Base-by-base conservation (phyloP, 2,113 vertebrate genomes). In the Vanacampus margaritifer region DNA sequence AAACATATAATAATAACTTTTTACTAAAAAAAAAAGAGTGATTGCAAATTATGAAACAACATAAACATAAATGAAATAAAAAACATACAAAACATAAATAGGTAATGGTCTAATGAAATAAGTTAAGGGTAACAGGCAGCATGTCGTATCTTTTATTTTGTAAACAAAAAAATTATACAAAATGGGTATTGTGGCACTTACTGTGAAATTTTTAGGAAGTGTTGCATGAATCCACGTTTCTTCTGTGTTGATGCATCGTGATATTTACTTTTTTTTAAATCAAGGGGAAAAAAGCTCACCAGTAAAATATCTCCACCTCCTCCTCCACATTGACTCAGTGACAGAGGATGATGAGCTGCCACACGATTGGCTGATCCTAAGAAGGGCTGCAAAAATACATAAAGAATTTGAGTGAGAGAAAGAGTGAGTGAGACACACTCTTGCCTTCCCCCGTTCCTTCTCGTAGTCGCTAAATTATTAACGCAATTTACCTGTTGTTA, bases 401-500 rank as follows among this genome's bases (percentile, higher is more conserved):
- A 23, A 14, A 16, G 32, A 13, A 26, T 1, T 12, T 54, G 51
- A 57, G 14, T 51, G 48, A 51, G 9, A 23, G 48, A 23, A 4
- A 23, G 57, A 37, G 4, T 37, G 32, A 37, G 19, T 59, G 32
- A 35, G 1, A 10, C 65, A 70, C 21, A 77, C 43, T 72, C 54
- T 41, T 64, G 19, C 19, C 24, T 50, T 28, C n/a, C 32, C 65
- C 48, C 56, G 46, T 67, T 45, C 19, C 21, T n/a, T n/a, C n/a
- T 61, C 9, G 0, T 51, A 45, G 51, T 16, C 71, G 39, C 71
- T 80, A 53, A 82, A 77, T 82, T 71, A 74, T 75, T 73, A 71
- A 76, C 35, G 57, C 32, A 75, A 72, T 77, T 69, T 76, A 83
- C 82, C 76, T 86, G 82, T 79, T 75, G 79, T 74, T 87, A 76